Conservation (phyloP, 2,113 vertebrate species). For the Columbina picui region DNA sequence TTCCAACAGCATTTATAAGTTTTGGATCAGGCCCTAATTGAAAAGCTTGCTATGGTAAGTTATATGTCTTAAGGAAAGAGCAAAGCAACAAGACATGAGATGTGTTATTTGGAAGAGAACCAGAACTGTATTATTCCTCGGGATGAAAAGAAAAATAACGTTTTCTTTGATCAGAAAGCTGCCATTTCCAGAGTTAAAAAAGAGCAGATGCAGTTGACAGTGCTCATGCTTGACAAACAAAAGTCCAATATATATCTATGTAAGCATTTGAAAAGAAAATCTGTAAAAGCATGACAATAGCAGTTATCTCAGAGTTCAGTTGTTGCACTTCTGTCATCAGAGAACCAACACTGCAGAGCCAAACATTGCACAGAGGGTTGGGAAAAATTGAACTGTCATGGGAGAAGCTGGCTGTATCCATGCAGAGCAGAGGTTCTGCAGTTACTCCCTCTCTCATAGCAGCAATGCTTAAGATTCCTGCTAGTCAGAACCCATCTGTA, state of each 20-base stretch:
- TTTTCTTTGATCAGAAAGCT: constrained; percentile 34
- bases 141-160: neutral
- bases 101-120: neutral
- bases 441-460: neutral
- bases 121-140: neutral
- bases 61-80: constrained; percentile 1
- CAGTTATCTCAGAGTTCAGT: neutral
- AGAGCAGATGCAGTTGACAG: neutral
- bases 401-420: neutral
- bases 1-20: neutral
- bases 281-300: neutral
- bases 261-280: neutral
- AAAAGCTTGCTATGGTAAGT: constrained; percentile 17
- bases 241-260: neutral
- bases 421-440: neutral
- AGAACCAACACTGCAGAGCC: neutral
- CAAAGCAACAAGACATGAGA: constrained; percentile 8
- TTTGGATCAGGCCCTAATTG: constrained; percentile 36
- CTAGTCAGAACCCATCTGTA: neutral
- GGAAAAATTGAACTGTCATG: neutral
- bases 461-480: neutral
- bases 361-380: neutral
- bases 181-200: neutral
- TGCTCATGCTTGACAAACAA: neutral
- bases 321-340: neutral